Evolutionary conservation across 2,888 invertebrate species (phyloP).

Genomic region (Trissoscelio sp.): DNA sequence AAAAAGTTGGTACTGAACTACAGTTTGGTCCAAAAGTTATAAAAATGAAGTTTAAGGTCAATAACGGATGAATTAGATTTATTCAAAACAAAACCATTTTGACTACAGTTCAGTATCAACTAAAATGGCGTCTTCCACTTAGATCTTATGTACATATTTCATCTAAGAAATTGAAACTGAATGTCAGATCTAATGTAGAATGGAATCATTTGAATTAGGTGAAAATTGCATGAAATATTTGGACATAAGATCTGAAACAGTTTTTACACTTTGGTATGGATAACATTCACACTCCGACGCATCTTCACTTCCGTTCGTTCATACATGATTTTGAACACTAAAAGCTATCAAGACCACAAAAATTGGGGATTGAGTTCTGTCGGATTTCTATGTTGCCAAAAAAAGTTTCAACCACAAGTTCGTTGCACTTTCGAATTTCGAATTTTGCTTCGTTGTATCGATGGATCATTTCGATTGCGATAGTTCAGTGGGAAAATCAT

Average conservation of each 20-base stretch:
- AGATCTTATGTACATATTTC: conserved; percentile 39
- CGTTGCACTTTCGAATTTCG: conserved; percentile 11
- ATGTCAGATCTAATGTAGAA: not conserved
- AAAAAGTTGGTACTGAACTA: too few species aligned
- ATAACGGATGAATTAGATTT: too few species aligned
- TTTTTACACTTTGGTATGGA: not conserved
- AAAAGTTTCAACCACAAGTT: not conserved
- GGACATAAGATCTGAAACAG: not conserved
- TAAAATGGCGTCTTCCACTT: too few species aligned
- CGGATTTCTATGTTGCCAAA: not conserved
- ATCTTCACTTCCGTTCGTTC: conserved; percentile 8
- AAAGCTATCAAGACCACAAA: conserved; percentile 18
- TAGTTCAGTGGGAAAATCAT: too few species aligned
- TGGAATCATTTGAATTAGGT: not conserved
- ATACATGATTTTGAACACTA: not conserved
- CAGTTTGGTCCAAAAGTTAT: too few species aligned
- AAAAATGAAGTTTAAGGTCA: too few species aligned
- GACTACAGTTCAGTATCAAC: too few species aligned
- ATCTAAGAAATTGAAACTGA: conserved; percentile 4
- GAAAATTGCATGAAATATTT: too few species aligned
- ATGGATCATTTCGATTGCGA: conserved; percentile 9
- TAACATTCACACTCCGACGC: conserved; percentile 29
- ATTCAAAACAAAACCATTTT: too few species aligned
- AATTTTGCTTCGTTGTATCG: conserved; percentile 41
- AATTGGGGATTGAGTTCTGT: not conserved